These are phyloP conservation scores for Stenotaenia linearis DNA, from an alignment of 2,888 invertebrate genomes.

Conservation along the genomic window DNA sequence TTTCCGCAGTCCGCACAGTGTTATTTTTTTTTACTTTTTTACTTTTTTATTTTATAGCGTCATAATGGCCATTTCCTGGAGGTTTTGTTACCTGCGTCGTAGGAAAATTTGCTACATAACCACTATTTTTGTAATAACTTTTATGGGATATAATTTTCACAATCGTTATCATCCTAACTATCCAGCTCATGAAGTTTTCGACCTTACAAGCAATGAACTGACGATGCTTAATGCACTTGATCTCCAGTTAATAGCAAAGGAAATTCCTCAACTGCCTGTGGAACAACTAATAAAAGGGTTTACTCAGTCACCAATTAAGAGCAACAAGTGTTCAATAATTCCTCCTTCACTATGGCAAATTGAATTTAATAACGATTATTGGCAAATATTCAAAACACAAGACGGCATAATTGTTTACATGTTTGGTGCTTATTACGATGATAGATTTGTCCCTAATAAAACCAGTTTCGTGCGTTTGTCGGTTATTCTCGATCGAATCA, in stretches of 20 bases:
- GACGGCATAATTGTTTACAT: constrained; percentile 39
- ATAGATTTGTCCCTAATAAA: constrained; percentile 38
- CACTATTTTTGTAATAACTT: neutral
- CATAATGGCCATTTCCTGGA: neutral
- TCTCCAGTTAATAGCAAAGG: neutral
- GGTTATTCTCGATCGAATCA: constrained; percentile 40
- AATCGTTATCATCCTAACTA: neutral
- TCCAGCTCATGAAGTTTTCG: neutral
- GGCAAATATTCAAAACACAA: constrained; percentile 39
- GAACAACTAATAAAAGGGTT: neutral
- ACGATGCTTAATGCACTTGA: neutral
- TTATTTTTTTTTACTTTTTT: neutral
- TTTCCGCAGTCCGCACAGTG: neutral
- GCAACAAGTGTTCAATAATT: neutral
- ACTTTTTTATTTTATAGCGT: neutral
- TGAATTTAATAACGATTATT: constrained; percentile 41
- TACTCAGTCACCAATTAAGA: neutral
- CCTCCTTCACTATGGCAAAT: constrained; percentile 40
- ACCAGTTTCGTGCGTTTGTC: constrained; percentile 39
- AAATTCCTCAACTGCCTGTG: neutral
- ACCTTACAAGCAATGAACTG: neutral
- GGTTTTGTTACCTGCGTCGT: neutral
- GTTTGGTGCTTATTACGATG: constrained; percentile 41
- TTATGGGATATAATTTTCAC: neutral
- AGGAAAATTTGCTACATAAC: neutral